Base-by-base conservation (phyloP, 53 echinoderm and acorn worm species). In the Pentamera pediparva region DNA sequence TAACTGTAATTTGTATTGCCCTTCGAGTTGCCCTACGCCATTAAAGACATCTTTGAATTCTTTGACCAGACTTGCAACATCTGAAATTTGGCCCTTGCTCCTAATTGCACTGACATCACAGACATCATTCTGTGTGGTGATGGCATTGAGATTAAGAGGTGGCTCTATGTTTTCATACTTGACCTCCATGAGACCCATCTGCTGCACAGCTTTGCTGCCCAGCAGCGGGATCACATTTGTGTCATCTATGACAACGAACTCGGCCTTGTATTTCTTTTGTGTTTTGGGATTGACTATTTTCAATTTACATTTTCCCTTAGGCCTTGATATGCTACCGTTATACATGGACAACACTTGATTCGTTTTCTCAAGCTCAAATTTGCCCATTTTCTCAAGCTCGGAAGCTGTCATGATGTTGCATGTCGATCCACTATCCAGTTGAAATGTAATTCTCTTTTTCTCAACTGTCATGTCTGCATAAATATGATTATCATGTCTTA, bases 341-440 rank as follows among this genome's bases (percentile, higher is more conserved):
- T 49, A 87, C 71, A 72, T 78, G 9, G 72, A 29, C 39, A 49
- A 32, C 27, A 64, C 59, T 10, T 74, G 43, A n/a, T 36, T 65
- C 32, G 53, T 83, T 70, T 39, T 62, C 41, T 58, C 5, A 9
- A 77, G 48, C 32, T 39, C 17, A 35, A 37, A 58, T 49, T 51
- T 39, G 77, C 71, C 78, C 0, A 82, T 50, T 27, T 77, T 43
- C 37, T 48, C 24, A 25, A 56, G 17, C 22, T 76, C 53, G 65
- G 70, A 49, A 19, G 32, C 8, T 78, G 78, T 51, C 27, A 86
- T 18, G 50, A 82, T 62, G 29, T 83, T 82, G 51, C 82, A 82
- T n/a, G 61, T 77, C 49, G 86, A 63, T 45, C 82, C 86, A 54
- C 82, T 76, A 70, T 86, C 82, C 19, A 82, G 36, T 41, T 86